Conservation (phyloP, 2,888 invertebrate species). For the Drosophila lutescens region DNA sequence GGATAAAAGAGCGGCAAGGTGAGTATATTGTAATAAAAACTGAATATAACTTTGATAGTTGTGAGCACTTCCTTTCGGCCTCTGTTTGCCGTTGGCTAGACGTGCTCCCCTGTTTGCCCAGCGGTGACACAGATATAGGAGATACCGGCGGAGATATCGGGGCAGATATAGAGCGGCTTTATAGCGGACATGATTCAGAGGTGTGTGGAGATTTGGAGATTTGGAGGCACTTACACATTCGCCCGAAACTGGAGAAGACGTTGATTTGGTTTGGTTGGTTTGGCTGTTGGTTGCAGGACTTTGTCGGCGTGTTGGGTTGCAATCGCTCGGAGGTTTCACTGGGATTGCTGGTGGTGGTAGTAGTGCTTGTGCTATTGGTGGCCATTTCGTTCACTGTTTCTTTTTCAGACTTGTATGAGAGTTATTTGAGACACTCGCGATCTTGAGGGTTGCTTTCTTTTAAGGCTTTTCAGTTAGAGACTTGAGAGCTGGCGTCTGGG, state of each 20-base stretch:
- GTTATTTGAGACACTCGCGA: conserved; percentile 2
- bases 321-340: conserved; percentile 3
- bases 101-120: not conserved
- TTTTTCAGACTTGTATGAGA: not conserved
- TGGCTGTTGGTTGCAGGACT: not conserved
- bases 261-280: not conserved
- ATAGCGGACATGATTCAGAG: conserved; percentile 15
- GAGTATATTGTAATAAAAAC: too few relatives aligned
- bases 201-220: too few relatives aligned
- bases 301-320: conserved; percentile 1
- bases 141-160: not conserved
- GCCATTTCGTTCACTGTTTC: not conserved
- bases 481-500: conserved; percentile 13
- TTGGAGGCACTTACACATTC: conserved; percentile 11
- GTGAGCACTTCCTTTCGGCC: too few relatives aligned
- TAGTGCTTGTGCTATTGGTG: not conserved
- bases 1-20: too few relatives aligned
- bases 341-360: not conserved
- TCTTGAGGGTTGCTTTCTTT: not conserved
- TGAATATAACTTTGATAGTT: too few relatives aligned
- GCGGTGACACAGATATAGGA: conserved; percentile 11
- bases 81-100: too few relatives aligned
- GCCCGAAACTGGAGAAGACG: not conserved
- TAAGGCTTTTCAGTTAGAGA: not conserved
- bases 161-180: conserved; percentile 15